Base-by-base conservation (phyloP, 2,888 invertebrate species). In the Galeruca laticollis region DNA sequence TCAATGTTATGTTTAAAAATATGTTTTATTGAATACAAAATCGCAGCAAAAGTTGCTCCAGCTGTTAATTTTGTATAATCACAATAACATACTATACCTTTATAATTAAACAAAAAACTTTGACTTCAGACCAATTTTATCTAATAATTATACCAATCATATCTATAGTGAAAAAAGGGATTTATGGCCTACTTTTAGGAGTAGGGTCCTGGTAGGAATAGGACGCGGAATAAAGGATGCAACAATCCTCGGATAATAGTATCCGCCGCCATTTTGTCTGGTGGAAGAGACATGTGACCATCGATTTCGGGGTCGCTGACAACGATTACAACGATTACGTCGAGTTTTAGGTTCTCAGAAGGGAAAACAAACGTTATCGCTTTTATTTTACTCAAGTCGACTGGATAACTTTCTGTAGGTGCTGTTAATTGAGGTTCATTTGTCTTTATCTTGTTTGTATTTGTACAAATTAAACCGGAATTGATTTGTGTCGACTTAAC, bases 211-310 rank as follows among this genome's bases (percentile, higher is more conserved):
- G 63, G 40, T 18, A 20, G 40, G 43, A 49, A 43, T 31, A 15
- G 54, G 35, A 56, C 57, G 26, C 26, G 56, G 47, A 65, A 65
- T 65, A 57, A 65, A 56, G 65, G 65, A 65, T 65, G 65, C 65
- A 65, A 65, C 65, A 65, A 67, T 68, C 67, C 72, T 67, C 63
- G 64, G 57, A 72, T 69, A 72, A 71, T 72, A 68, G 70, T 69
- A 67, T 71, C 72, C 78, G 78, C 72, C 78, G 78, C 84, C 84
- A 84, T 84, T 84, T 84, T 84, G 83, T 81, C 82, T 80, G 84
- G 80, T 84, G 84, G 78, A 78, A 81, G 82, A 84, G 83, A 84
- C 84, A 82, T 83, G 78, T 79, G 82, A 79, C 82, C 83, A 84
- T 84, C 84, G 84, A 84, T 84, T 65, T 65, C 33, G 65, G 65